Percentiles rank a stretch among this genome's conserved stretches.
phyloP scores from a whole-genome alignment of 2,797 vertebrate species.

The Synanceia verrucosa region DNA sequence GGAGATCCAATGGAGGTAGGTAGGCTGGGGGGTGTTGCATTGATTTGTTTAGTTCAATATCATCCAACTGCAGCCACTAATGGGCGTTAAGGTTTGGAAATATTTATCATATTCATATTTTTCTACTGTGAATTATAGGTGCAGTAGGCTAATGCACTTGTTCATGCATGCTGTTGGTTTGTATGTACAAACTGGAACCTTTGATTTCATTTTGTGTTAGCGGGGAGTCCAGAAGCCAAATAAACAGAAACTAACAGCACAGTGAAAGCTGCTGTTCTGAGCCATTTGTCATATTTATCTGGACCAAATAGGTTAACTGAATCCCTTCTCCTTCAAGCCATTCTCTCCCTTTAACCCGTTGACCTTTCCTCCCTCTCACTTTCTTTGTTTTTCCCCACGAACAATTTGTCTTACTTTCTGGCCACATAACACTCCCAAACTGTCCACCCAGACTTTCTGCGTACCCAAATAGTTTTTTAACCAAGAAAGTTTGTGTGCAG shows the following conservation, averaged over 20 bases:
- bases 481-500: slow-evolving; percentile 41
- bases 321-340: slow-evolving; percentile 27
- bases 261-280: slow-evolving; percentile 34
- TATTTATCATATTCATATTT: no score
- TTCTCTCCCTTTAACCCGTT: slow-evolving; percentile 39
- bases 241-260: slow-evolving; percentile 53
- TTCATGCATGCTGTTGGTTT: slow-evolving; percentile 2
- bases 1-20: no score
- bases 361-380: slow-evolving; percentile 27
- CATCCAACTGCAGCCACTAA: no score
- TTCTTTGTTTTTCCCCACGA: slow-evolving; percentile 8
- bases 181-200: slow-evolving; percentile 34
- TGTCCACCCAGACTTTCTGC: slow-evolving; percentile 48
- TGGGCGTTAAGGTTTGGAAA: no score
- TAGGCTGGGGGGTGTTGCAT: no score
- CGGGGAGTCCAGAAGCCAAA: slow-evolving; percentile 42
- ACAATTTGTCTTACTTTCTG: slow-evolving; percentile 66
- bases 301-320: slow-evolving; percentile 37
- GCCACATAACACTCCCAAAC: slow-evolving; percentile 35
- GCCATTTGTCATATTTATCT: slow-evolving; percentile 73
- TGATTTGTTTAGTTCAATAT: no score
- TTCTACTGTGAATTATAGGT: not conserved
- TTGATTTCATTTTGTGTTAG: slow-evolving; percentile 38
- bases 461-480: slow-evolving; percentile 62
- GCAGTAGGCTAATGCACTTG: not conserved